These are phyloP conservation scores for Lineus longissimus DNA, from an alignment of 1,140 invertebrate species.

Conservation along the genomic window DNA sequence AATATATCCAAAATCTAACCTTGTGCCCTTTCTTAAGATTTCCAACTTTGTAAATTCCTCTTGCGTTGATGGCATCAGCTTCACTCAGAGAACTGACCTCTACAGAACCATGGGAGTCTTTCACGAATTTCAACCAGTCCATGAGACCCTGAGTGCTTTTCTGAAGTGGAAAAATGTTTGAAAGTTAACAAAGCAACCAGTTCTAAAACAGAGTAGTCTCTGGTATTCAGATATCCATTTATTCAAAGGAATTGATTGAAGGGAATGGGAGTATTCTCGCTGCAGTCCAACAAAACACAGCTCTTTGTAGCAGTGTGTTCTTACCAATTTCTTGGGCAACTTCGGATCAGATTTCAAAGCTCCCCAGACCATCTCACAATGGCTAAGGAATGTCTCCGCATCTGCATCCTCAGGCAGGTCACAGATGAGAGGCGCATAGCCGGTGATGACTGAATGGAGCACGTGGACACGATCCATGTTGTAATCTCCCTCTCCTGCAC, in stretches of 20 bases:
- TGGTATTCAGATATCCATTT: too few relatives aligned
- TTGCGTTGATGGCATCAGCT: conserved; percentile 37
- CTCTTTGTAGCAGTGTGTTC: too few relatives aligned
- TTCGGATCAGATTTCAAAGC: conserved; percentile 30
- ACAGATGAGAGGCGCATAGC: conserved; percentile 47
- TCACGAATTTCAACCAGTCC: conserved; percentile 41
- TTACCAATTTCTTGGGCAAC: conserved; percentile 38
- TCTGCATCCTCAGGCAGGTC: conserved; percentile 24
- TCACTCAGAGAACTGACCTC: conserved; percentile 42
- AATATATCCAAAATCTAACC: too few relatives aligned
- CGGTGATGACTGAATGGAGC: conserved; percentile 40
- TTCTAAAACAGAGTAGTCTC: too few relatives aligned
- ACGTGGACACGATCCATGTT: conserved; percentile 34
- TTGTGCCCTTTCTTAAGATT: conserved; percentile 1
- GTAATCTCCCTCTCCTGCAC: conserved; percentile 41
- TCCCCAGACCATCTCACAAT: conserved; percentile 40
- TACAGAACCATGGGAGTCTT: conserved; percentile 41
- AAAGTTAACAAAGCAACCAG: too few relatives aligned
- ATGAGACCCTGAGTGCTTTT: conserved; percentile 29
- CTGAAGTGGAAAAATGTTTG: too few relatives aligned
- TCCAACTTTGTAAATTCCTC: conserved; percentile 37
- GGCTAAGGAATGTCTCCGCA: conserved; percentile 28
- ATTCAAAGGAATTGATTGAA: too few relatives aligned
- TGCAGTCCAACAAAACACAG: too few relatives aligned
- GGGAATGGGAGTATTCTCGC: too few relatives aligned